phyloP scores from a whole-genome alignment of 2,888 invertebrate genomes.

The Pachydiplax longipennis region DNA sequence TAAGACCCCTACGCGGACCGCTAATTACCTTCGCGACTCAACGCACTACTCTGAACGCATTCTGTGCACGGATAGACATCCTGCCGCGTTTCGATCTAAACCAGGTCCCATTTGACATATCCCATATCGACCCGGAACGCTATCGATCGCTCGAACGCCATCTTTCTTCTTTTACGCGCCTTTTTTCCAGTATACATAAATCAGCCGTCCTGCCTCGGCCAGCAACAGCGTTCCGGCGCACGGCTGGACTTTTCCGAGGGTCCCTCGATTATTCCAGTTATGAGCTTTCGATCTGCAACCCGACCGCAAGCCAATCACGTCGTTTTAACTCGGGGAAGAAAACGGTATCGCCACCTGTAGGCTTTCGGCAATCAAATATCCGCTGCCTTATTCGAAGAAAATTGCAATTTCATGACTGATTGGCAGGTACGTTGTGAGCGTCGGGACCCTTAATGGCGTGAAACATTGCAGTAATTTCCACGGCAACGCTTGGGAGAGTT shows the following conservation, averaged over 20 bases:
- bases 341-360: constrained; percentile 30
- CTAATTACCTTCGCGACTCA: not conserved
- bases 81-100: not conserved
- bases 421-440: not conserved
- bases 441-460: not conserved
- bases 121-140: not conserved
- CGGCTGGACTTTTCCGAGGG: not conserved
- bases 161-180: not conserved
- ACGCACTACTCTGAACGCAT: not conserved
- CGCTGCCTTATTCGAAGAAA: not conserved
- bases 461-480: not conserved
- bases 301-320: constrained; percentile 27
- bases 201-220: not conserved
- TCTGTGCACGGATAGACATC: not conserved
- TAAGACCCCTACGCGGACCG: too few relatives aligned
- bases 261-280: not conserved
- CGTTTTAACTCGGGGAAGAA: constrained; percentile 7
- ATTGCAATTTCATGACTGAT: constrained; percentile 34
- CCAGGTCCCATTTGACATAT: not conserved
- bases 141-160: not conserved
- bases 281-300: not conserved
- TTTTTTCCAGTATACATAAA: not conserved
- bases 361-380: constrained; percentile 36
- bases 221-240: not conserved
- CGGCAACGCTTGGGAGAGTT: not conserved